These are phyloP conservation scores for Odontamblyopus lacepedii DNA, from an alignment of 2,797 vertebrate genomes.

Conservation along the genomic window DNA sequence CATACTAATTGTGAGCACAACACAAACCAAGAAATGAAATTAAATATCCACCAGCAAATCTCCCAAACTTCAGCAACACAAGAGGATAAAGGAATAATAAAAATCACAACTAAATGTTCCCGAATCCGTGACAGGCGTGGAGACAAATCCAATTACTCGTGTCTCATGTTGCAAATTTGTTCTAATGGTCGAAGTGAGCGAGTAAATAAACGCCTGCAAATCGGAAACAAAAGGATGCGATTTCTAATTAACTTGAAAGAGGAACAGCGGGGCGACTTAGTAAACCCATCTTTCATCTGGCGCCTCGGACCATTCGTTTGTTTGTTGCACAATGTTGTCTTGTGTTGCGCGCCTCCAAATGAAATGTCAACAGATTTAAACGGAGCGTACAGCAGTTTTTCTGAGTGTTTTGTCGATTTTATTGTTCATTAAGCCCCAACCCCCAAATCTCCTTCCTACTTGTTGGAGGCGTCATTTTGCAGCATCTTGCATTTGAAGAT, in stretches of 20 bases:
- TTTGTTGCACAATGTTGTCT: slow-evolving; percentile 80
- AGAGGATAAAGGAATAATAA: slow-evolving; percentile 63
- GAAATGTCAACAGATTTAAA: slow-evolving; percentile 84
- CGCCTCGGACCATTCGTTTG: slow-evolving; percentile 74
- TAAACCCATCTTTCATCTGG: slow-evolving; percentile 82
- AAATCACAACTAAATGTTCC: slow-evolving; percentile 78
- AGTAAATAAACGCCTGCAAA: slow-evolving; percentile 80
- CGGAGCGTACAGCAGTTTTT: slow-evolving; percentile 45
- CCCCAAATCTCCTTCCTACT: slow-evolving; percentile 50
- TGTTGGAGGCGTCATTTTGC: slow-evolving; percentile 75
- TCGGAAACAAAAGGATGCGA: slow-evolving; percentile 82
- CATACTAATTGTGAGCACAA: slow-evolving; percentile 54
- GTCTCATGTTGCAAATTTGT: slow-evolving; percentile 84
- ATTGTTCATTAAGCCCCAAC: slow-evolving; percentile 78
- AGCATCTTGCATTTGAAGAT: slow-evolving; percentile 80
- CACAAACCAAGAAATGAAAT: slow-evolving; percentile 54
- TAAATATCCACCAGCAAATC: slow-evolving; percentile 73
- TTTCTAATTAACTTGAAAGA: slow-evolving; percentile 88
- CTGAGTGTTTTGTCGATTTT: slow-evolving; percentile 75
- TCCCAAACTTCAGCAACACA: slow-evolving; percentile 65
- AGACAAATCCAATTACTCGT: slow-evolving; percentile 86
- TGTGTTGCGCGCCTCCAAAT: slow-evolving; percentile 72
- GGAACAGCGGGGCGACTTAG: slow-evolving; percentile 78
- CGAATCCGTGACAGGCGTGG: slow-evolving; percentile 72
- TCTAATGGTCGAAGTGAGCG: slow-evolving; percentile 81